phyloP scores from a whole-genome alignment of 1,140 invertebrate species.

The Cydia fagiglandana region DNA sequence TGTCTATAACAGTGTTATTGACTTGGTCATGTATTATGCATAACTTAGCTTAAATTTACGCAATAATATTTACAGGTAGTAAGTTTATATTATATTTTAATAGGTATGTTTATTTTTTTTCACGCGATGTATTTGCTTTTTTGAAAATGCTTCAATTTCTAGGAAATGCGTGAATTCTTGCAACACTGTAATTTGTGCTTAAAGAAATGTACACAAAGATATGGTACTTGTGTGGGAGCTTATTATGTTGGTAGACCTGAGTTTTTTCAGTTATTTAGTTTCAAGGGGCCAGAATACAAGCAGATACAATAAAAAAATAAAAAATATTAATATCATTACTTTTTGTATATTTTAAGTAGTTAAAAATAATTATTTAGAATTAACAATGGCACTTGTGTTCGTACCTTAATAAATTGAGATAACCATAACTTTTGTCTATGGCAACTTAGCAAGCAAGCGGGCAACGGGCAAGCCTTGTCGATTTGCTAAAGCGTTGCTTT shows the following conservation, averaged over 20 bases:
- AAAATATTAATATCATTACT: background rate
- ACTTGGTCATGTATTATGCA: background rate
- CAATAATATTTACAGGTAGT: background rate
- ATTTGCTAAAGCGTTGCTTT: conserved; percentile 30
- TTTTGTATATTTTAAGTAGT: too few relatives aligned
- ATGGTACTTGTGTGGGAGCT: background rate
- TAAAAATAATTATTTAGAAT: too few relatives aligned
- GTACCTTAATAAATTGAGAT: background rate
- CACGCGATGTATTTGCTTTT: too few relatives aligned
- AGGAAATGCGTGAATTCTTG: background rate
- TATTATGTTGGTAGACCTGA: background rate
- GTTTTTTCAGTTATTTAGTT: background rate
- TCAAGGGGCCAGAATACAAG: too few relatives aligned
- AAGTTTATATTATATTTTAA: background rate
- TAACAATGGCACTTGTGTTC: too few relatives aligned
- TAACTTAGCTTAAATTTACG: background rate
- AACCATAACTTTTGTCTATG: conserved; percentile 10
- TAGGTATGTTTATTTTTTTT: background rate
- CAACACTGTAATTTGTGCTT: background rate
- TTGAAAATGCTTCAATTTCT: background rate
- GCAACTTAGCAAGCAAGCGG: background rate
- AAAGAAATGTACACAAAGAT: too few relatives aligned
- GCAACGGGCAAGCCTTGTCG: conserved; percentile 29
- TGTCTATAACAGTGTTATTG: background rate
- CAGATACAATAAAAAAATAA: background rate